Evolutionary conservation across 2,113 vertebrate genomes (phyloP), one percentile per base, ranked within the genome.

Genomic region (Glareola pratincola): DNA sequence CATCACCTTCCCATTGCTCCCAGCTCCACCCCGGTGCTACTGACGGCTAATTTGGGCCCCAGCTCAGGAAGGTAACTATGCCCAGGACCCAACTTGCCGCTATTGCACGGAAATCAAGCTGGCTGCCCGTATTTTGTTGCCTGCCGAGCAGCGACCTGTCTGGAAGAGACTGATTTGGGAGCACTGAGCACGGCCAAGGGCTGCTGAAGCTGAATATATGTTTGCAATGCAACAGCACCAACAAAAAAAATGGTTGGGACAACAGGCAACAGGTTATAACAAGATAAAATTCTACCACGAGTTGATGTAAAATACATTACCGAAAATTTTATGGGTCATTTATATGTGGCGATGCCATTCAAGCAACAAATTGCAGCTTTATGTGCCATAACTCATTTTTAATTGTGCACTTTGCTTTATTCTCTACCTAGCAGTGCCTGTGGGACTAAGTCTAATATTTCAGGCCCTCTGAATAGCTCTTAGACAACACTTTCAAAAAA

Each of bases 91-190:
- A 57, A 1, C 24, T 39, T 14, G 37, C 24, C 26, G 41, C 32
- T 54, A 6, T 12, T 18, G 36, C 85, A 32, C 0, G 0, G 32
- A 71, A n/a, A 34, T 32, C 29, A 26, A 50, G 10, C 30, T 8
- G 48, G 18, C 32, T 43, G 23, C 32, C 10, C 47, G 5, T 6
- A 2, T 78, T 13, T 39, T 4, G 26, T 54, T 66, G 17, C 5
- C 63, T 29, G 39, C 45, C 34, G 16, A 32, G 32, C 30, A 34
- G 41, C 11, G 60, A 36, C 29, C n/a, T 32, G 4, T 4, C 18
- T 39, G 82, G 14, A 37, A 39, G 34, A 47, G n/a, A 45, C 5
- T 8, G 15, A 56, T 9, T 29, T 3, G 17, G 48, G 26, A 83
- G 41, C 21, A 39, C 39, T 6, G 36, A 34, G 79, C 17, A 43